Conservation (phyloP, 2,888 invertebrate species). For the Polymixis lichenea region DNA sequence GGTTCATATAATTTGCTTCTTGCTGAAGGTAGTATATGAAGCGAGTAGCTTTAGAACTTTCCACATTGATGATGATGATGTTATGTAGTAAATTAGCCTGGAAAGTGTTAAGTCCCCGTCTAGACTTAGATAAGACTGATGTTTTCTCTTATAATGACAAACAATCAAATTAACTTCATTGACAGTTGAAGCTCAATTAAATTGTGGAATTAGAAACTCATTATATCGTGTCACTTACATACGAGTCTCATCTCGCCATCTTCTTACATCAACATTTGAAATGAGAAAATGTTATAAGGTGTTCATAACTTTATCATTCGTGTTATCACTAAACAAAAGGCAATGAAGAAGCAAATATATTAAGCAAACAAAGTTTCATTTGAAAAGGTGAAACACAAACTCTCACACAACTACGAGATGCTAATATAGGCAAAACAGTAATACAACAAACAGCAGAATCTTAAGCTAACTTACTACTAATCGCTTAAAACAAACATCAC, state of each 20-base stretch:
- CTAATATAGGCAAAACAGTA: background rate
- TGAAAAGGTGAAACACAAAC: background rate
- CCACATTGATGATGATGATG: slow-evolving; percentile 6
- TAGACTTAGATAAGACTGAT: background rate
- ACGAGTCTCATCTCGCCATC: background rate
- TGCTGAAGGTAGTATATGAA: background rate
- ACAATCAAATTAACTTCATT: slow-evolving; percentile 9
- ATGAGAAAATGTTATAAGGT: background rate
- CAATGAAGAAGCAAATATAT: background rate
- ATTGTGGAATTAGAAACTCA: slow-evolving; percentile 6
- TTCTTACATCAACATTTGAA: background rate
- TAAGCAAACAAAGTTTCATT: background rate
- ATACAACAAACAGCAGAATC: slow-evolving; percentile 4
- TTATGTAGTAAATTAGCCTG: slow-evolving; percentile 3
- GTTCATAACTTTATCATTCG: no score
- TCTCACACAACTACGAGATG: background rate
- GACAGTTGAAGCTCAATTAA: background rate
- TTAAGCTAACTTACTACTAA: slow-evolving; percentile 12
- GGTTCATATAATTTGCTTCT: slow-evolving; percentile 1
- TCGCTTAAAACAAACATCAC: slow-evolving; percentile 42
- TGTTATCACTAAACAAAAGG: background rate
- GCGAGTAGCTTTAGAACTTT: slow-evolving; percentile 31
- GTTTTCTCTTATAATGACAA: slow-evolving; percentile 1
- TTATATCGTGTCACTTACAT: background rate
- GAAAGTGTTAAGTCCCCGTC: background rate